phyloP scores from a whole-genome alignment of 2,888 invertebrate species.

The Piscicola geometra region DNA sequence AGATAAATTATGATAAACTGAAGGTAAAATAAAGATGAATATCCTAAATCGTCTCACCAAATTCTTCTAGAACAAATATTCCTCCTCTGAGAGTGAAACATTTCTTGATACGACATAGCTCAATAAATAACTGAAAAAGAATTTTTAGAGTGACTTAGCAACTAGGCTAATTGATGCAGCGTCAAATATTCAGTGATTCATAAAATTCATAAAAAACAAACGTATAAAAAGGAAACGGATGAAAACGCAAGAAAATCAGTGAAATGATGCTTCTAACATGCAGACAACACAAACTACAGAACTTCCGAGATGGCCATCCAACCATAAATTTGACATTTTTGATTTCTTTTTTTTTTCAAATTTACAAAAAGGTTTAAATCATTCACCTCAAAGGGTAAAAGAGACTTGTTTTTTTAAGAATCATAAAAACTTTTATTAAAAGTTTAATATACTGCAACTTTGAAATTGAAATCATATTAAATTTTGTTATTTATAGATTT shows the following conservation, averaged over 20 bases:
- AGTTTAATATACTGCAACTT: no score
- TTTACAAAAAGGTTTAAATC: no score
- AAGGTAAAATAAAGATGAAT: neutral
- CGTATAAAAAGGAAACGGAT: neutral
- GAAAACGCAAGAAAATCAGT: neutral
- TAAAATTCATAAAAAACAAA: constrained; percentile 18
- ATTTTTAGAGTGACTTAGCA: constrained; percentile 38
- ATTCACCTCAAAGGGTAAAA: no score
- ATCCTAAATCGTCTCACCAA: constrained; percentile 72
- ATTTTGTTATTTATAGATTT: no score
- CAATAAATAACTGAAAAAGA: constrained; percentile 91
- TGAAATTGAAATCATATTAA: no score
- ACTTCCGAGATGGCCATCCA: constrained; percentile 46
- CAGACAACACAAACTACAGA: constrained; percentile 36
- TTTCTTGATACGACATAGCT: constrained; percentile 96
- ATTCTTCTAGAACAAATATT: constrained; percentile 98
- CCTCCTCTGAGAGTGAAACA: constrained; percentile 99
- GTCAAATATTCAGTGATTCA: neutral
- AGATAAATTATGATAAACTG: neutral
- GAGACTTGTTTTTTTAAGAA: no score
- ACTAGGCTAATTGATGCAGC: constrained; percentile 34
- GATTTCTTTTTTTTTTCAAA: no score
- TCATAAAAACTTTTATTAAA: no score
- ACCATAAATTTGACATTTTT: constrained; percentile 26
- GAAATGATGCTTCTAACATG: neutral